Base-by-base conservation (phyloP, 2,888 invertebrate species). In the Melipona beecheii region DNA sequence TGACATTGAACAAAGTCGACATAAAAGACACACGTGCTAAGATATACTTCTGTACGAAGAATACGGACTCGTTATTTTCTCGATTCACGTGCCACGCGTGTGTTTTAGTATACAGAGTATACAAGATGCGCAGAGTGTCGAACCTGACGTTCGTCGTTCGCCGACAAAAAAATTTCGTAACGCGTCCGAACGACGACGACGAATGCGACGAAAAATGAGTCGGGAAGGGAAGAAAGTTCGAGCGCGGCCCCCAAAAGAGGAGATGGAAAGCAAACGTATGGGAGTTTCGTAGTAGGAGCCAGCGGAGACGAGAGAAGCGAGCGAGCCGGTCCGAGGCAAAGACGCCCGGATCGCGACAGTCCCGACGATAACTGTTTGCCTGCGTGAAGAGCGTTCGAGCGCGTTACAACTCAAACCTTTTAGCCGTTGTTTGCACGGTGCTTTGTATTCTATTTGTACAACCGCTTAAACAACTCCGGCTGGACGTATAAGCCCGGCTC, bases 391-490 rank as follows among this genome's bases (percentile, higher is more conserved):
- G 93, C 91, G 90, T 92, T 91, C 92, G 91, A 92, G 92, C 93
- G 93, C 93, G 92, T 93, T 93, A 94, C 94, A 94, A 92, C 94
- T 94, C 93, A 93, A 94, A 94, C 93, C 94, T 94, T 94, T 94
- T 94, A 94, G 93, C 91, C 92, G 91, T 89, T 93, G 93, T 94
- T 94, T 94, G 93, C 91, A 86, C 92, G 92, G 91, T 89, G 93
- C 91, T 92, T 93, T 93, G 93, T 93, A 93, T 93, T 93, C 89
- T 94, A 92, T 93, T 94, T 94, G 92, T 93, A 93, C 93, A 93
- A 94, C 90, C 93, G 93, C 93, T 94, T 93, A 94, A 94, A 93
- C 93, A 93, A 93, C 93, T 91, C 90, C 87, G 88, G 15, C 84
- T 80, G 87, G 86, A 86, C 89, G 81, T 89, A 83, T 75, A 89